Evolutionary conservation across 2,797 vertebrate genomes (phyloP), one percentile per base, ranked within the genome.

Genomic region (Ptychadena robeensis): DNA sequence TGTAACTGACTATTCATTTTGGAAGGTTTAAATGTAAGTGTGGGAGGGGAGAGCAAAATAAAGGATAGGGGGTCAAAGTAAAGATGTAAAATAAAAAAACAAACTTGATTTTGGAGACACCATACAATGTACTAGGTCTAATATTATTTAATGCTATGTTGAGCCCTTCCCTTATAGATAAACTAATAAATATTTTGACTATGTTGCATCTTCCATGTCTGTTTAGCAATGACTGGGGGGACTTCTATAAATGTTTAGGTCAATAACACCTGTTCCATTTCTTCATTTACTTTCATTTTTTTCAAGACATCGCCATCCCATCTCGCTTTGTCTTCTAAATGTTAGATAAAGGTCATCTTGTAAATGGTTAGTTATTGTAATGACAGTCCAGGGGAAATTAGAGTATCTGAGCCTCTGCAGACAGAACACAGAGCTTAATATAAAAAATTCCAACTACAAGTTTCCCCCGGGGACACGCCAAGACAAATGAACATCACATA

Each of bases 301-400:
- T 48, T 48, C 40, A 18, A 66, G 71, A 68, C 59, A 35, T 32
- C 1, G 15, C 27, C 11, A 40, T 11, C 11, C 63, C 71, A 10
- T 59, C 64, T 64, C 61, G 40, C 63, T 57, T 66, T 68, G 80
- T 74, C 80, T 81, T 25, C 40, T 73, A 73, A 74, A 81, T 74
- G 80, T 74, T 81, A 53, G 71, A 35, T 81, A 81, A 81, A 81
- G 80, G 80, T 82, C 80, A 68, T 25, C 9, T 30, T 65, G 75
- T 68, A 67, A 66, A 67, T 66, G 80, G 70, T 53, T 71, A 63
- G 32, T 64, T 68, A 82, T 74, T 82, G 80, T 68, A 75, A 75
- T 75, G 67, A 32, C 31, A 22, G 9, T 67, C 18, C n/a, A 2
- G 44, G 59, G 64, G 69, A 72, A 64, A 81, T 81, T 44, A 72